These are phyloP conservation scores for Ctenodactylus gundi DNA, from an alignment of 2,113 vertebrate genomes.

Conservation along the genomic window DNA sequence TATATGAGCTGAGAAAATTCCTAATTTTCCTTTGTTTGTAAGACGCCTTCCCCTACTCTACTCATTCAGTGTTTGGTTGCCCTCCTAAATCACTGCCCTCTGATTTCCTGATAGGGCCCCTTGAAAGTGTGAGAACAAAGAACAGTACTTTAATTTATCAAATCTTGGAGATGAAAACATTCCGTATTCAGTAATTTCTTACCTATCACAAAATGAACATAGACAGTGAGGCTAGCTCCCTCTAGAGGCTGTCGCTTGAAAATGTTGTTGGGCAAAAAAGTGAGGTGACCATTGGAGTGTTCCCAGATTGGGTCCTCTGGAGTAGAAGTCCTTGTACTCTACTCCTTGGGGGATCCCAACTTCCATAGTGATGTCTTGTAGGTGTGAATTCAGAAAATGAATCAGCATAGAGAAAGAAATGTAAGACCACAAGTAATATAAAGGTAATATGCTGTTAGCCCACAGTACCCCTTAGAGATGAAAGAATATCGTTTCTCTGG, in stretches of 20 bases:
- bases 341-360: not conserved
- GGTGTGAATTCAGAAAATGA: not conserved
- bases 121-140: not conserved
- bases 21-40: not conserved
- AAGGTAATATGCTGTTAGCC: not conserved
- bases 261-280: not conserved
- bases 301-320: not conserved
- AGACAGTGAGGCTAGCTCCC: conserved; percentile 53
- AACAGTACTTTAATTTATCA: not conserved
- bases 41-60: not conserved
- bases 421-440: not conserved
- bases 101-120: not conserved
- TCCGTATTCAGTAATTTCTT: not conserved
- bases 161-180: not conserved
- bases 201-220: not conserved
- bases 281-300: not conserved
- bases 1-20: not conserved
- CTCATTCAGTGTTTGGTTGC: not conserved
- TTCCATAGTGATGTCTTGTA: not conserved
- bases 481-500: not conserved
- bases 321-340: not conserved
- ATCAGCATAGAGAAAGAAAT: not conserved
- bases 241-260: conserved; percentile 62
- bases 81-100: not conserved
- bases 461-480: not conserved